Base-by-base conservation (phyloP, 2,888 invertebrate species). In the Thereva nobilitata region DNA sequence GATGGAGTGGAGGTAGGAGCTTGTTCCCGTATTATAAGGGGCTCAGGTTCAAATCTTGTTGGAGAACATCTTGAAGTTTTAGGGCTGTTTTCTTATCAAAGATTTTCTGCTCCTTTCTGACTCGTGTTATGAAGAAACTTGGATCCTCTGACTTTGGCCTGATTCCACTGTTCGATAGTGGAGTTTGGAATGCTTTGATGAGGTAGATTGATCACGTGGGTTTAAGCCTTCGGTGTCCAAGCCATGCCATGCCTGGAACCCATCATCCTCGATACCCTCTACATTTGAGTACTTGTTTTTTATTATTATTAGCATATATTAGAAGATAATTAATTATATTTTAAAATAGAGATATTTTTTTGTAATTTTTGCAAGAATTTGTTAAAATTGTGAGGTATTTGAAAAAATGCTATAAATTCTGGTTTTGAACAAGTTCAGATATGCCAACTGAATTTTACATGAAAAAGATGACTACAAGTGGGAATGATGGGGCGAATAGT, bases 141-240 rank as follows among this genome's bases (percentile, higher is more conserved):
- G 1, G 9, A 47, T 63, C 69, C 67, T 65, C 69, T 23, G 50
- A 42, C 67, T 69, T 69, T 69, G 69, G 67, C 69, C 65, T 47
- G 63, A 49, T 67, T 66, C 35, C n/a, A 37, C 40, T 47, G 7
- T 12, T 56, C 37, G 4, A 69, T 67, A 7, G 64, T 5, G 41
- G 61, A 65, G 67, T 69, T 64, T 59, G 69, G 64, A 69, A 69
- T 69, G 69, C 69, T 64, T 42, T 35, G 54, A 8, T 44, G 67
- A 61, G 67, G 69, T 65, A 69, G 37, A 69, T 8, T 10, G 45
- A 47, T 44, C n/a, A n/a, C 47, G 69, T 37, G 69, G 55, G 55
- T 54, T 50, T 37, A 45, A 5, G 69, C 69, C 69, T 69, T 69
- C 69, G 69, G 69, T 69, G 63, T 64, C 69, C 56, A 10, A 8